Percentiles rank a stretch among this genome's conserved stretches.
phyloP scores from a whole-genome alignment of 1,140 invertebrate species.

The Andricus grossulariae region DNA sequence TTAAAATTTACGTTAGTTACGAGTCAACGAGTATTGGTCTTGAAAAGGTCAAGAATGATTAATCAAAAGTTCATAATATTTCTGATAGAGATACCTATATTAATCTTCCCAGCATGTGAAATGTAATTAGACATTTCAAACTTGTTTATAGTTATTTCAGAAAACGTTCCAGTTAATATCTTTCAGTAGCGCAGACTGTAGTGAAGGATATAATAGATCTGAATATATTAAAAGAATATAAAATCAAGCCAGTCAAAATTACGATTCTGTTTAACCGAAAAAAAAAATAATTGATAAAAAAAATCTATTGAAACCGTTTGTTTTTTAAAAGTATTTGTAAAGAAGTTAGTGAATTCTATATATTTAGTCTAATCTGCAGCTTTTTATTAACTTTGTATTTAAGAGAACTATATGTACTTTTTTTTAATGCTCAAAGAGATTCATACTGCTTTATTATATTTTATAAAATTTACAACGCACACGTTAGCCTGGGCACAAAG shows the following conservation, averaged over 20 bases:
- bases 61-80: background rate
- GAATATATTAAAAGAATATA: too few relatives aligned
- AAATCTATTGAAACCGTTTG: too few relatives aligned
- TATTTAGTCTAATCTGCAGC: background rate
- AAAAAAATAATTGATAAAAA: too few relatives aligned
- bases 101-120: background rate
- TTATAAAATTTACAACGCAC: constrained; percentile 52
- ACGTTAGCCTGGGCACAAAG: constrained; percentile 57
- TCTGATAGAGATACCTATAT: background rate
- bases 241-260: too few relatives aligned
- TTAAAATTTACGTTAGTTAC: background rate
- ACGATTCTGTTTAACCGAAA: too few relatives aligned
- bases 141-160: too few relatives aligned
- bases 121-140: background rate
- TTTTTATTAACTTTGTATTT: background rate
- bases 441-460: constrained; percentile 22
- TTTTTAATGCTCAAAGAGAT: background rate
- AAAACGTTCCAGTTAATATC: too few relatives aligned
- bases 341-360: background rate
- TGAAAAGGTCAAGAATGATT: background rate
- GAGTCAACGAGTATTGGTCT: background rate
- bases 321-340: too few relatives aligned
- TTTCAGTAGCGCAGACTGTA: too few relatives aligned
- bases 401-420: background rate
- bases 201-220: too few relatives aligned